Conservation (phyloP, 2,888 invertebrate genomes). For the Cephus sareptanus region DNA sequence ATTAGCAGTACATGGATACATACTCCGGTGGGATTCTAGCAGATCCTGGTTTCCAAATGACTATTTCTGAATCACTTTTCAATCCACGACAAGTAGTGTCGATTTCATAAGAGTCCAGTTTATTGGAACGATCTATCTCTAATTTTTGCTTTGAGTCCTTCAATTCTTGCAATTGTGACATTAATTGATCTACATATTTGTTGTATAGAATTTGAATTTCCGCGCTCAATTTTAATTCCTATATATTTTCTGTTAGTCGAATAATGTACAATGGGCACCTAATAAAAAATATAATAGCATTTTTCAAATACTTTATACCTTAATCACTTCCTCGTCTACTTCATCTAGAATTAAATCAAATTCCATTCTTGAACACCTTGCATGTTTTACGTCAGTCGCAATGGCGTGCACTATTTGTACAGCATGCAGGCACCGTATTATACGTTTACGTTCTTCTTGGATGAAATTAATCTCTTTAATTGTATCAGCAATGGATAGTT, state of each 20-base stretch:
- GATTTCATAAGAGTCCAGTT: conserved; percentile 68
- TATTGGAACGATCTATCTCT: conserved; percentile 72
- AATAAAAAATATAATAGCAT: neutral
- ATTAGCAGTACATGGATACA: conserved; percentile 12
- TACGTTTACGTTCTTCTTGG: conserved; percentile 74
- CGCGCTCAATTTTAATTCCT: conserved; percentile 52
- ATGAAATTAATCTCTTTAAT: conserved; percentile 75
- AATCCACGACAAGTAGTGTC: conserved; percentile 66
- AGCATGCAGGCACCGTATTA: conserved; percentile 74
- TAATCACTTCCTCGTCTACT: conserved; percentile 80
- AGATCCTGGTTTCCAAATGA: conserved; percentile 69
- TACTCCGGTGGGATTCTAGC: conserved; percentile 69
- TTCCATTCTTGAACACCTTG: conserved; percentile 67
- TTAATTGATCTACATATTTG: conserved; percentile 48
- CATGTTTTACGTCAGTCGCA: conserved; percentile 45
- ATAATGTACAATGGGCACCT: neutral
- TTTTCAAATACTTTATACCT: conserved; percentile 58
- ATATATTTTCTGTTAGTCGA: conserved; percentile 6
- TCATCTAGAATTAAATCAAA: conserved; percentile 79
- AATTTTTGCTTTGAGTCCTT: conserved; percentile 68
- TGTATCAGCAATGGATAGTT: conserved; percentile 75
- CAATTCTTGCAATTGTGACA: conserved; percentile 62
- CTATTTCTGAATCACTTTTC: conserved; percentile 62
- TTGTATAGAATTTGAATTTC: conserved; percentile 49
- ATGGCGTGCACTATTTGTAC: conserved; percentile 78